Conservation (phyloP, 2,888 invertebrate genomes). For the Tricholauxania praeusta region DNA sequence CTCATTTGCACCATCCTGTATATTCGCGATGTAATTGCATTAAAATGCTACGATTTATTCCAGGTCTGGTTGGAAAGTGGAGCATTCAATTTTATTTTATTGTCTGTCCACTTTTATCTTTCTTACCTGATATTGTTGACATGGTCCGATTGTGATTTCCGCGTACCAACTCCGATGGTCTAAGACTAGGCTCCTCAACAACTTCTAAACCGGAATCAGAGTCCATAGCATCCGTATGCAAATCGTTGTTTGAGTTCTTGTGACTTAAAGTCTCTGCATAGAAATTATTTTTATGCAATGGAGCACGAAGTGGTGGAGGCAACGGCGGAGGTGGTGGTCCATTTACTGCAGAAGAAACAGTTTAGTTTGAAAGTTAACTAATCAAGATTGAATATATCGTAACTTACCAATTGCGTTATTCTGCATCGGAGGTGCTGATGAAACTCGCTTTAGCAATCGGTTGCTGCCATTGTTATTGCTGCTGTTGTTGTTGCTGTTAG, state of each 20-base stretch:
- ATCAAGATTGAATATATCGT: slow-evolving; percentile 7
- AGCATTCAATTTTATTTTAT: not conserved
- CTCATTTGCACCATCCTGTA: too few relatives aligned
- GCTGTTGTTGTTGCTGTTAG: slow-evolving; percentile 48
- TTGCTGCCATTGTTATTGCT: slow-evolving; percentile 45
- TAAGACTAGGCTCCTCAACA: slow-evolving; percentile 76
- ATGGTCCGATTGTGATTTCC: slow-evolving; percentile 72
- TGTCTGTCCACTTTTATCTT: not conserved
- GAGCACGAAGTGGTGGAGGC: slow-evolving; percentile 72
- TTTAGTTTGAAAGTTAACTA: not conserved
- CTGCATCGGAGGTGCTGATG: slow-evolving; percentile 71
- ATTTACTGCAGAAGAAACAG: slow-evolving; percentile 50
- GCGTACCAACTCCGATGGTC: slow-evolving; percentile 75
- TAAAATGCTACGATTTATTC: too few relatives aligned
- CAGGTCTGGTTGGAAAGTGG: not conserved
- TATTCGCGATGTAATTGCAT: too few relatives aligned
- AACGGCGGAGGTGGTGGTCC: slow-evolving; percentile 81
- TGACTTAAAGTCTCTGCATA: slow-evolving; percentile 47
- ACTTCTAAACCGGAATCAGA: slow-evolving; percentile 71
- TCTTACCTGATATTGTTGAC: slow-evolving; percentile 70
- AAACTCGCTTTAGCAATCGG: slow-evolving; percentile 71
- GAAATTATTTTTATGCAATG: slow-evolving; percentile 50
- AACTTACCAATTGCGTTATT: slow-evolving; percentile 63
- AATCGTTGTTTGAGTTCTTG: slow-evolving; percentile 48
- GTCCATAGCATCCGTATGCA: slow-evolving; percentile 55